Percentiles rank a stretch among this genome's conserved stretches.
These are phyloP conservation scores for Hippocampus zosterae DNA, from an alignment of 2,113 vertebrate genomes.

Conservation along the genomic window DNA sequence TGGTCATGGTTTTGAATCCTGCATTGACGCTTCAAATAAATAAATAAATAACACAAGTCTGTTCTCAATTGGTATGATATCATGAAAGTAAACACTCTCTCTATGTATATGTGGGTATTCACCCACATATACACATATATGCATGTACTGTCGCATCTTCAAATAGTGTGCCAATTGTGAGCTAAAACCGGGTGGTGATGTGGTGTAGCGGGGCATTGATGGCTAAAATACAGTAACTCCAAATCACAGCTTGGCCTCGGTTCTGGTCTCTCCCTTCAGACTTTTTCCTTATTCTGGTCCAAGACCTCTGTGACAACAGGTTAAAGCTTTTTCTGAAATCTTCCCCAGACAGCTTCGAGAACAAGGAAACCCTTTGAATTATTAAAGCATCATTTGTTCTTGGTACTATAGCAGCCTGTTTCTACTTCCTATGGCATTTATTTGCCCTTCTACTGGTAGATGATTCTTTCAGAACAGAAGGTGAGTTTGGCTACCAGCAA, in stretches of 20 bases:
- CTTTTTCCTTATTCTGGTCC: conserved; percentile 35
- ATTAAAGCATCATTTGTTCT: conserved; percentile 61
- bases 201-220: background rate
- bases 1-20: background rate
- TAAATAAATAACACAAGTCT: background rate
- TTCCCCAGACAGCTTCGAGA: conserved; percentile 21
- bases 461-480: conserved; percentile 1
- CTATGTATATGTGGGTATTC: too few relatives aligned
- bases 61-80: background rate
- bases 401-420: conserved; percentile 56
- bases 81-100: background rate
- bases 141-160: too few relatives aligned
- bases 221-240: background rate
- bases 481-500: conserved; percentile 13
- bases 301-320: conserved; percentile 24
- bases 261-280: background rate
- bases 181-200: background rate
- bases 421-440: conserved; percentile 50
- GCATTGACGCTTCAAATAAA: background rate
- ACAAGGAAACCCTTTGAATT: conserved; percentile 29
- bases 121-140: too few relatives aligned
- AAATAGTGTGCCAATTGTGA: background rate
- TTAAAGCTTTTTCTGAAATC: conserved; percentile 66
- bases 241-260: conserved; percentile 19
- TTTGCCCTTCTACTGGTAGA: conserved; percentile 29